Base-by-base conservation (phyloP, 2,797 vertebrate genomes). In the Diplodus puntazzo region DNA sequence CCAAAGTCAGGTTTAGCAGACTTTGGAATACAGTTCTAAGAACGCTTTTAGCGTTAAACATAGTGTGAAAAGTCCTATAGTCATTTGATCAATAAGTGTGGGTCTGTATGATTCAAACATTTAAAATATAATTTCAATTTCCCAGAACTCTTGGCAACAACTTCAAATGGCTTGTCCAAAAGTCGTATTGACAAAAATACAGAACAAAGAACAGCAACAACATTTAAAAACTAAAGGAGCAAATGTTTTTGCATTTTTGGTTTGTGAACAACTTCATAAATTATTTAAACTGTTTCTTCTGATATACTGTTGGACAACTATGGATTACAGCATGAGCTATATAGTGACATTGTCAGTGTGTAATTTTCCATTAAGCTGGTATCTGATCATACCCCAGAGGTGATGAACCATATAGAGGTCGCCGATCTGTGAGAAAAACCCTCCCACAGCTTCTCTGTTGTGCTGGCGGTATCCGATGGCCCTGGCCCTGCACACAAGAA, bases 391-490 rank as follows among this genome's bases (percentile, higher is more conserved):
- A 94, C 93, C 93, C 92, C 92, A 94, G 25, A 99, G 97, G 83
- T 99, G 98, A 91, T 99, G 98, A 75, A 98, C 98, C 97, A 97
- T 98, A 23, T 99, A 99, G 5, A 99, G 95, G 87, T 96, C 95
- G 34, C 98, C 98, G 14, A 99, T 99, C 88, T 99, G 98, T 42
- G 98, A 99, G 95, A 99, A 99, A 94, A 99, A 99, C 0, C 98
- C 98, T 83, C 97, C 98, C 17, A 99, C 97, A 0, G 98, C 98
- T 91, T 99, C 97, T 0, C 94, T 92, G 59, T 87, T 95, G 21
- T 97, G 97, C 91, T 99, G 98, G 27, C 98, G 96, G 88, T 96
- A 97, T 20, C 97, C 87, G 69, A 99, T 97, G 0, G 97, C 98
- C 50, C 97, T 96, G 77, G 98, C 98, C 98, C 98, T 99, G 61